These are phyloP conservation scores for Lophius piscatorius DNA, from an alignment of 2,113 vertebrate species.

Conservation along the genomic window DNA sequence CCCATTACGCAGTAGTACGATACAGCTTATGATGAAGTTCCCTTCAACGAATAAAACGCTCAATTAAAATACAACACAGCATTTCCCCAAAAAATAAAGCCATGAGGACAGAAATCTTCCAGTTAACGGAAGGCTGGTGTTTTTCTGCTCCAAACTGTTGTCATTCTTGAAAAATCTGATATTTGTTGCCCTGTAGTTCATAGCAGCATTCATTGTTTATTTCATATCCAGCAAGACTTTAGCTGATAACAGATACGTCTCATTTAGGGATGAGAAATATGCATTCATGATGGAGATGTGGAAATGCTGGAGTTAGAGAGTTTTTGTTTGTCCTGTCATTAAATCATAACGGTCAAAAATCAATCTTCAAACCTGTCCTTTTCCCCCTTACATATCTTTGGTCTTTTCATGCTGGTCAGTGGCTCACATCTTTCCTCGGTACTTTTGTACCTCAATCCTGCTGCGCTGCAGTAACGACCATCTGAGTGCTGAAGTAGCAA, in stretches of 20 bases:
- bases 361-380: neutral
- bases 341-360: conserved; percentile 13
- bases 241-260: neutral
- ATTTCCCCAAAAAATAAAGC: too few relatives aligned
- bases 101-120: too few relatives aligned
- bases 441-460: conserved; percentile 8
- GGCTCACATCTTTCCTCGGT: neutral
- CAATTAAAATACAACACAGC: too few relatives aligned
- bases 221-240: neutral
- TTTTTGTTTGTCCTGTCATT: conserved; percentile 10
- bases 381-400: conserved; percentile 1
- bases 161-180: too few relatives aligned
- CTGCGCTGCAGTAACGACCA: conserved; percentile 17
- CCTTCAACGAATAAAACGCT: too few relatives aligned
- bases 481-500: conserved; percentile 2
- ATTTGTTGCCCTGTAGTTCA: too few relatives aligned
- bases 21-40: too few relatives aligned
- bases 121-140: too few relatives aligned
- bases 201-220: neutral
- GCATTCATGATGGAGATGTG: conserved; percentile 9
- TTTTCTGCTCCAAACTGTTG: too few relatives aligned
- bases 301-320: conserved; percentile 34
- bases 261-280: neutral
- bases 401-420: neutral
- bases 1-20: too few relatives aligned